Base-by-base conservation (phyloP, 2,888 invertebrate species). In the Teleogryllus oceanicus region DNA sequence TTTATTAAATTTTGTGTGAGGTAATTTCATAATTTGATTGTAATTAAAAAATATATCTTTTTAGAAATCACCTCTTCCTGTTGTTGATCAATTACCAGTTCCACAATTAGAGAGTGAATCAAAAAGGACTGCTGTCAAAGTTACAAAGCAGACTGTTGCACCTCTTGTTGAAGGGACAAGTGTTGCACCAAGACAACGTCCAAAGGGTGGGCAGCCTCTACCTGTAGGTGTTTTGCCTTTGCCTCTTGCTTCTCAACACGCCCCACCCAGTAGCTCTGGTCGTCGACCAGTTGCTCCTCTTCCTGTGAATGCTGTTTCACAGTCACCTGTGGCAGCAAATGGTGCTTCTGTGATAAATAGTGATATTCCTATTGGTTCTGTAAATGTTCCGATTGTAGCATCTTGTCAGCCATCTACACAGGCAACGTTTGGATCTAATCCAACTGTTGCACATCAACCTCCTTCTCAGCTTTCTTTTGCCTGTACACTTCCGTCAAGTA, bases 151-250 rank as follows among this genome's bases (percentile, higher is more conserved):
- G 83, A 87, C 89, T 50, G 86, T 88, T 18, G 85, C 89, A 3
- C 83, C 84, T 75, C 83, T 84, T 82, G 84, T 85, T 12, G 92
- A 93, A 85, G 93, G 93, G 80, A 96, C 96, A 2, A 94, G 94
- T 83, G 94, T 96, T 49, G 93, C 93, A 79, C 95, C 95, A 4
- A 88, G 95, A 79, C 94, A 95, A 86, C 89, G 96, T 83, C 96
- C 96, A 13, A 95, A 95, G 86, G 93, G 92, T 50, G 86, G 77
- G 82, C 83, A 80, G 84, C 83, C 81, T 78, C 82, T 80, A 16
- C 78, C 83, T 81, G 81, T 82, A 21, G 84, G 84, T 13, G 82
- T 83, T 80, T 82, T 84, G 21, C 84, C 84, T 20, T 81, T 84
- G 75, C 84, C 83, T 24, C n/a, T 78, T 50, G 76, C 79, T 50